Conservation (phyloP, 1,140 invertebrate species). For the Triops longicaudatus region DNA sequence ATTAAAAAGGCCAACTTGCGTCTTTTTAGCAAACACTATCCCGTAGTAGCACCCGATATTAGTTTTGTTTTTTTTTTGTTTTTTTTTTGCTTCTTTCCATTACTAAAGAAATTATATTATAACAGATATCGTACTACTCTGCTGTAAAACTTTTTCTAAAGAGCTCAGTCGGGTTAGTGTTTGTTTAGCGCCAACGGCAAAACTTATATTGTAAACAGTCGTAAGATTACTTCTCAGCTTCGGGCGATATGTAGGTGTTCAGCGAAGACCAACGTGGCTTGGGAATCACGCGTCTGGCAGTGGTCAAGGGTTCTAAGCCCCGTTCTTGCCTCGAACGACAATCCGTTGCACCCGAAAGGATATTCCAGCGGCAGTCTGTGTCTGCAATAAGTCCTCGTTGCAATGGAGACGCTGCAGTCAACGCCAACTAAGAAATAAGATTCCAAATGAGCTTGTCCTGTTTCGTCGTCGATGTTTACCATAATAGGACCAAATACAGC, state of each 20-base stretch:
- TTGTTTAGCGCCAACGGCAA: too few relatives aligned
- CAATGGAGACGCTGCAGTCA: slow-evolving; percentile 92
- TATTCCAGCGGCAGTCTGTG: slow-evolving; percentile 93
- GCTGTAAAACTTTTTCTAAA: too few relatives aligned
- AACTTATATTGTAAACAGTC: too few relatives aligned
- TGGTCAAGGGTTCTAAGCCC: slow-evolving; percentile 63
- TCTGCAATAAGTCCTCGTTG: slow-evolving; percentile 89
- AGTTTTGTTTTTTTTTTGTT: too few relatives aligned
- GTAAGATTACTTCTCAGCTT: slow-evolving; percentile 56
- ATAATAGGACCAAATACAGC: slow-evolving; percentile 95
- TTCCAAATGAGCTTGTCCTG: too few relatives aligned
- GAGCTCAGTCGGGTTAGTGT: too few relatives aligned
- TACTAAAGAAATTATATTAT: too few relatives aligned
- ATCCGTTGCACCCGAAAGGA: slow-evolving; percentile 90
- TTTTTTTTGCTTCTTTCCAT: too few relatives aligned
- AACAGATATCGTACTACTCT: too few relatives aligned
- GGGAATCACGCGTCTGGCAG: slow-evolving; percentile 74
- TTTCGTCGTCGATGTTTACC: slow-evolving; percentile 82
- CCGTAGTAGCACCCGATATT: too few relatives aligned
- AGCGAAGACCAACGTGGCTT: slow-evolving; percentile 98
- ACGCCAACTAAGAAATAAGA: slow-evolving; percentile 59
- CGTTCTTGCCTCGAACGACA: slow-evolving; percentile 88
- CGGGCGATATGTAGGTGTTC: slow-evolving; percentile 86
- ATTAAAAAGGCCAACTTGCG: too few relatives aligned
- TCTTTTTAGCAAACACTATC: too few relatives aligned